Conservation (phyloP, 2,113 vertebrate genomes). For the Phylloscopus trochilus region DNA sequence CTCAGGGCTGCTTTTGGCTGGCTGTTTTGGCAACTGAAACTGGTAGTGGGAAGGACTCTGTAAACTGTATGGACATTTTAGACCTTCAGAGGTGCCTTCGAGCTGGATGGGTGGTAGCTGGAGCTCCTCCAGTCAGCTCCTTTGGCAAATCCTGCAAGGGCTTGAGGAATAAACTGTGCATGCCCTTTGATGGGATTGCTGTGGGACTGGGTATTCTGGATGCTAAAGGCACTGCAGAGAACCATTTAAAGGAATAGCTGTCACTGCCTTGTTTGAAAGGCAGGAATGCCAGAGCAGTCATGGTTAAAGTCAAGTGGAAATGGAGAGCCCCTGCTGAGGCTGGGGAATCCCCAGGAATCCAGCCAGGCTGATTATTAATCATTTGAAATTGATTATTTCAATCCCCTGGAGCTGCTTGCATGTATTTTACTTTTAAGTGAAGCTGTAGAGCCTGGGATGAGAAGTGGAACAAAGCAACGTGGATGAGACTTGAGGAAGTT, state of each 20-base stretch:
- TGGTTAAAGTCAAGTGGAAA: background rate
- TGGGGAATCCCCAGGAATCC: background rate
- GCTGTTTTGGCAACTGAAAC: background rate
- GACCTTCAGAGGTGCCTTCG: background rate
- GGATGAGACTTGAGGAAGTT: background rate
- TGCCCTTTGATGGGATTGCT: background rate
- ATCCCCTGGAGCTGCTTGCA: background rate
- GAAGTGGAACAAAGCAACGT: background rate
- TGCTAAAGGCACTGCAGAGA: background rate
- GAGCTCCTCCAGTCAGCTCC: background rate
- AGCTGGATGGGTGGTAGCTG: background rate
- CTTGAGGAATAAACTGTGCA: background rate
- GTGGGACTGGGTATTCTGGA: background rate
- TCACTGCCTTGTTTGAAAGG: background rate
- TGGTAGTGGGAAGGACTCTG: background rate
- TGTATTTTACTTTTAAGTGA: background rate
- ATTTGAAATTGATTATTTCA: too few species aligned
- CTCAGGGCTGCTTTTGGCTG: background rate
- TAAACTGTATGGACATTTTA: accelerated
- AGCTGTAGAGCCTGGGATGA: background rate
- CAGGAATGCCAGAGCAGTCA: background rate
- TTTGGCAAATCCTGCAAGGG: background rate
- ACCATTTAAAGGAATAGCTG: background rate
- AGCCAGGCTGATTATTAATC: background rate
- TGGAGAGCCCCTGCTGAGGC: background rate